Conservation (phyloP, 2,797 vertebrate species). For the Artibeus lituratus region DNA sequence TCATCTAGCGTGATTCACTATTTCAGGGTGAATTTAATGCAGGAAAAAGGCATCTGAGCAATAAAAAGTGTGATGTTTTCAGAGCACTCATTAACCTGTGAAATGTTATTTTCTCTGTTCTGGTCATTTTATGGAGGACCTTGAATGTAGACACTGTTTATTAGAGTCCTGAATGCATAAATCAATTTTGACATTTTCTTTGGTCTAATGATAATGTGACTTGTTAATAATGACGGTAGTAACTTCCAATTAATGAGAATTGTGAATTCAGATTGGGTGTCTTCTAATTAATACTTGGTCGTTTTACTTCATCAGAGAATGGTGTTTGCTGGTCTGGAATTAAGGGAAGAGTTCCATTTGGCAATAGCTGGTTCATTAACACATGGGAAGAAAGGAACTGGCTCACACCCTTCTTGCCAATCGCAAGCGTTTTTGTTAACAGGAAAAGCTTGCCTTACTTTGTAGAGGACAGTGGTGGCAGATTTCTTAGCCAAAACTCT, state of each 20-base stretch:
- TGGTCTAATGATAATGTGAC: slow-evolving; percentile 62
- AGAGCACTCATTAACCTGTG: not conserved
- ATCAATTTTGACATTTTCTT: slow-evolving; percentile 69
- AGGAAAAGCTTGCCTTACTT: not conserved
- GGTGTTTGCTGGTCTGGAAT: slow-evolving; percentile 52
- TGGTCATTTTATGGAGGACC: slow-evolving; percentile 45
- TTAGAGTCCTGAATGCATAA: slow-evolving; percentile 41
- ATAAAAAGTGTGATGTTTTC: slow-evolving; percentile 37
- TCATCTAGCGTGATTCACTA: not conserved
- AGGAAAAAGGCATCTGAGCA: slow-evolving; percentile 40
- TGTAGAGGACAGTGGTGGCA: not conserved
- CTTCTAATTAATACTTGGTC: slow-evolving; percentile 75
- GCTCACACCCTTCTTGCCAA: slow-evolving; percentile 52
- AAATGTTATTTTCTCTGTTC: slow-evolving; percentile 40
- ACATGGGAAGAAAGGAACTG: slow-evolving; percentile 36
- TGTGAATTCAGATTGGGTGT: slow-evolving; percentile 64
- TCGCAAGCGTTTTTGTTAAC: slow-evolving; percentile 16
- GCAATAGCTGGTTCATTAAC: slow-evolving; percentile 69
- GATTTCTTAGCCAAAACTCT: slow-evolving; percentile 8
- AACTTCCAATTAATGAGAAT: slow-evolving; percentile 71
- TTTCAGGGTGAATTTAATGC: slow-evolving; percentile 14
- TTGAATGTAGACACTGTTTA: slow-evolving; percentile 51
- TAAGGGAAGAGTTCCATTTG: slow-evolving; percentile 63
- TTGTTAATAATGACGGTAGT: slow-evolving; percentile 69
- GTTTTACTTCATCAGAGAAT: slow-evolving; percentile 66